Base-by-base conservation (phyloP, 2,113 vertebrate genomes). In the Eonycteris spelaea region DNA sequence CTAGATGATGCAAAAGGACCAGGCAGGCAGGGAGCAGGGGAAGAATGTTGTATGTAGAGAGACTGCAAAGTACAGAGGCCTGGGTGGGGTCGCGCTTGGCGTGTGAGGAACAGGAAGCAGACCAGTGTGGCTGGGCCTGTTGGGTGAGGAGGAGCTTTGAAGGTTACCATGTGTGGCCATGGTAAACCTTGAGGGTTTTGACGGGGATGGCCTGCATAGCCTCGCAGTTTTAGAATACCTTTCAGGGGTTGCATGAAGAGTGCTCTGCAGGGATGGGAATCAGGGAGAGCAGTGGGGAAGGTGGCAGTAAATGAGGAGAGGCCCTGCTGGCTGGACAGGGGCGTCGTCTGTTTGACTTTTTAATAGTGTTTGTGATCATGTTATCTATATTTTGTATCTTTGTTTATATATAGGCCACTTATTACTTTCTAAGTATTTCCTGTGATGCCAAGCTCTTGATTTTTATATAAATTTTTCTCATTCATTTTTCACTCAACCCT, bases 51-150 rank as follows among this genome's bases (percentile, higher is more conserved):
- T 40, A 35, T 22, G 45, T 11, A 10, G 61, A 61, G 33, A 38
- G 19, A 6, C 51, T 11, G 4, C 67, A 45, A 18, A 75, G 45
- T 26, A 33, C 45, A 51, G 18, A 71, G 55, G 55, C 40, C 38
- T 12, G 28, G 57, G 45, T 5, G 33, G 35, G 43, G 30, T 57
- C 16, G 12, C 24, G 13, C 48, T 6, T 21, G 57, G 38, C 6
- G 0, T 35, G 7, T n/a, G 38, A 53, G n/a, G 26, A 43, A 24
- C 22, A 33, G 48, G 83, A 38, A 26, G 48, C 43, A 18, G 51
- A 45, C 55, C 24, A 4, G 8, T 1, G 0, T 5, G 18, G 21
- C 33, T 1, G 16, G 55, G 38, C 55, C 16, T 30, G 5, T 6
- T 7, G 75, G 35, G 35, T 53, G 10, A 24, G 65, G 40, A 7